These are phyloP conservation scores for Ferrisia virgata DNA, from an alignment of 2,888 invertebrate genomes.

Conservation along the genomic window DNA sequence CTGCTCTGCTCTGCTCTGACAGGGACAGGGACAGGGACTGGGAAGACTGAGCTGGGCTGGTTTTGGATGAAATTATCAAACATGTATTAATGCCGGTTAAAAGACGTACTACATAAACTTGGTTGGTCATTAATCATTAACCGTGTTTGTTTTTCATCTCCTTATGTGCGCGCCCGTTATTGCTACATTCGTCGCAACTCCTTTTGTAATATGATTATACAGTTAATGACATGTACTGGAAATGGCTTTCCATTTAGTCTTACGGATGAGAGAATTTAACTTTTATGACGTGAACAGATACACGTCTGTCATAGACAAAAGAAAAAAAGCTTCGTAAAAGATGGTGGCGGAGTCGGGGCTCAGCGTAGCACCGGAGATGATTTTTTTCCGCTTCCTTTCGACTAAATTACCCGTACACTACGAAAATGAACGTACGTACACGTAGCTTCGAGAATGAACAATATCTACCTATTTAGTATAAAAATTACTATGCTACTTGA, in stretches of 20 bases:
- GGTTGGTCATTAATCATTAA: conserved; percentile 10
- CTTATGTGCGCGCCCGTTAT: too few relatives aligned
- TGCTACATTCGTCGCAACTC: neutral
- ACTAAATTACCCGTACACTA: neutral
- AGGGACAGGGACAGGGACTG: too few relatives aligned
- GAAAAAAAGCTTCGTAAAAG: neutral
- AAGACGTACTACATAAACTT: neutral
- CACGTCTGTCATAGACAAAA: neutral
- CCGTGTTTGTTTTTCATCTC: neutral
- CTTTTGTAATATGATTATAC: neutral
- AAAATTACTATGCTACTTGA: too few relatives aligned
- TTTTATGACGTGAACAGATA: neutral
- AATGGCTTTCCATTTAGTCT: neutral
- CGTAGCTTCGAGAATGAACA: neutral
- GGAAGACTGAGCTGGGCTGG: too few relatives aligned
- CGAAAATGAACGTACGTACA: too few relatives aligned
- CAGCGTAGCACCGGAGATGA: neutral
- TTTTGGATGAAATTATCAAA: neutral
- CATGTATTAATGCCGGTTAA: neutral
- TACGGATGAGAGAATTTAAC: neutral
- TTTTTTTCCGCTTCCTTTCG: neutral
- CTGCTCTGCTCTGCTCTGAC: too few relatives aligned
- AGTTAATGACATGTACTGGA: neutral
- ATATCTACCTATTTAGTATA: too few relatives aligned
- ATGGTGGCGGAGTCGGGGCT: neutral